Evolutionary conservation across 1,140 invertebrate species (phyloP).

Genomic region (Maconellicoccus hirsutus): DNA sequence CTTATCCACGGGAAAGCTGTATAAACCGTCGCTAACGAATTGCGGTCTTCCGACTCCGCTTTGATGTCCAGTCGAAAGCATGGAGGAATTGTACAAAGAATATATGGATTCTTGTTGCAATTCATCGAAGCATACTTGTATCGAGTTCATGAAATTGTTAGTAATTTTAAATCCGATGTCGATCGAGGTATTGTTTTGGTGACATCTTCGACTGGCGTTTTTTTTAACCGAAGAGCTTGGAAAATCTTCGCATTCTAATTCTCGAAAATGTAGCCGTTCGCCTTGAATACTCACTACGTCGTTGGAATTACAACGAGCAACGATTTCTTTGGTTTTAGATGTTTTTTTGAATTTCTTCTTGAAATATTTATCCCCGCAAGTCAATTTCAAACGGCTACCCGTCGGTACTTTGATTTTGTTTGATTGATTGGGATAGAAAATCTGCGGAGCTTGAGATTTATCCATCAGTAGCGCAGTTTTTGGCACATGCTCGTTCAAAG

Average conservation of each 20-base stretch:
- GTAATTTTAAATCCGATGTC: slow-evolving; percentile 1
- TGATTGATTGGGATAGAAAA: neutral
- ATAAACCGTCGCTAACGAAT: slow-evolving; percentile 19
- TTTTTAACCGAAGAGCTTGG: neutral
- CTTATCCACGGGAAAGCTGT: neutral
- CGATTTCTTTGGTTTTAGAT: neutral
- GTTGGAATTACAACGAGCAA: neutral
- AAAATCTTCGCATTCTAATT: slow-evolving; percentile 4
- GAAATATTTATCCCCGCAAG: neutral
- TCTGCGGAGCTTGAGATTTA: neutral
- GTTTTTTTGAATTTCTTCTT: neutral
- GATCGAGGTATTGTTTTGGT: neutral
- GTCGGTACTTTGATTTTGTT: neutral
- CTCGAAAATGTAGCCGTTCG: neutral
- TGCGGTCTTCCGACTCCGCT: neutral
- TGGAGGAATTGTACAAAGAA: neutral
- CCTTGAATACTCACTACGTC: neutral
- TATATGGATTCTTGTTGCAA: slow-evolving; percentile 8
- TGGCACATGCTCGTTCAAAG: neutral
- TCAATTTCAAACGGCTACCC: neutral
- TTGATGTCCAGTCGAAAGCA: slow-evolving; percentile 6
- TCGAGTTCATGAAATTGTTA: slow-evolving; percentile 10
- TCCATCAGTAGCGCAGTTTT: neutral
- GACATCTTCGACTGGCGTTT: neutral
- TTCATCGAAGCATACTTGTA: slow-evolving; percentile 25